A percentile compares a stretch with the other conserved stretches of the same genome.
These are phyloP conservation scores for Oryzias melastigma DNA, from an alignment of 2,113 vertebrate genomes.

Conservation along the genomic window DNA sequence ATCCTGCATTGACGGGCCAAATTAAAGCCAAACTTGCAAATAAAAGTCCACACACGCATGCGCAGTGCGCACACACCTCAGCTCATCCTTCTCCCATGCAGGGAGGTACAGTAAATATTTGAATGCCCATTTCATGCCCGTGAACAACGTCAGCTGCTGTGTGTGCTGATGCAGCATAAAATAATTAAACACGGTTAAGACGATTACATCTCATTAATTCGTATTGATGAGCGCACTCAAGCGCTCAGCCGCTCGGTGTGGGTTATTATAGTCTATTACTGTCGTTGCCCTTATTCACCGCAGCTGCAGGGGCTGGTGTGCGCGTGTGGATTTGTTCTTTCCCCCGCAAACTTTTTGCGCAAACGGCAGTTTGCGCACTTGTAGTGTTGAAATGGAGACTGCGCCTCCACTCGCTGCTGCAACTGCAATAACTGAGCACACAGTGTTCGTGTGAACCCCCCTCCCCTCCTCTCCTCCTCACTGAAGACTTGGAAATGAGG, in stretches of 20 bases:
- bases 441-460: conserved; percentile 1
- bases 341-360: conserved; percentile 5
- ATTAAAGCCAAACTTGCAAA: conserved; percentile 28
- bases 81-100: conserved; percentile 11
- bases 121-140: conserved; percentile 60
- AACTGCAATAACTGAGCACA: conserved; percentile 3
- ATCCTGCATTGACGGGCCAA: conserved; percentile 7
- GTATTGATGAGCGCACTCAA: conserved; percentile 60
- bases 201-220: conserved; percentile 64
- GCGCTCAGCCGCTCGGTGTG: conserved; percentile 25
- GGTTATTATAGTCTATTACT: conserved; percentile 30
- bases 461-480: too few species aligned
- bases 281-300: conserved; percentile 18
- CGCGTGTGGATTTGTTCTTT: conserved; percentile 39
- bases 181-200: conserved; percentile 64
- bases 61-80: conserved; percentile 2
- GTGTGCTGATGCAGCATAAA: conserved; percentile 65
- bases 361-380: conserved; percentile 11
- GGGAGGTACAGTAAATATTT: conserved; percentile 54
- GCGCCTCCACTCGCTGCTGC: conserved; percentile 30
- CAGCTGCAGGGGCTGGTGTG: conserved; percentile 6
- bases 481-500: conserved; percentile 49
- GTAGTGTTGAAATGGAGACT: conserved; percentile 36
- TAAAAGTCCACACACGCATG: conserved; percentile 6
- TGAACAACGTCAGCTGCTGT: conserved; percentile 39